phyloP scores from a whole-genome alignment of 2,113 vertebrate species.

The Chloroceryle aenea region DNA sequence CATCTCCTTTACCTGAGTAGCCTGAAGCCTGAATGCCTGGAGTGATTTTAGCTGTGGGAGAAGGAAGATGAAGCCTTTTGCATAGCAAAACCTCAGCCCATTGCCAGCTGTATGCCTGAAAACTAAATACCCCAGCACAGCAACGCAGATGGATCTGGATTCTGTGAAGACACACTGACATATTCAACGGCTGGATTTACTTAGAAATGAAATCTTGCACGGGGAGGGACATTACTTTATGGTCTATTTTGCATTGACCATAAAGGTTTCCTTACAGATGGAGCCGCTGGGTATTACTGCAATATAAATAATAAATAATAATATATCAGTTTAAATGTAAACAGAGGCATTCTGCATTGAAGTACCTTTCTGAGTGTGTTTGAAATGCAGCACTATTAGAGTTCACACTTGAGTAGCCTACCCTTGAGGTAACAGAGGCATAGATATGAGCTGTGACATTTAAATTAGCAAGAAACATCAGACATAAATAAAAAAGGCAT shows the following conservation, averaged over 20 bases:
- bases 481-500: constrained; percentile 51
- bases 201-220: neutral
- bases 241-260: neutral
- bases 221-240: neutral
- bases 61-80: neutral
- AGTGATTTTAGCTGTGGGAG: neutral
- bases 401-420: constrained; percentile 61
- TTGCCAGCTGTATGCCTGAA: neutral
- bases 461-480: constrained; percentile 60
- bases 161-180: neutral
- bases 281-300: neutral
- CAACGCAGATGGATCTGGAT: neutral
- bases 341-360: constrained; percentile 22
- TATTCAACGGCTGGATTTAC: neutral
- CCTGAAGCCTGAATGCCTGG: neutral
- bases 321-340: constrained; percentile 55
- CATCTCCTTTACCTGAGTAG: neutral
- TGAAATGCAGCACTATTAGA: constrained; percentile 35
- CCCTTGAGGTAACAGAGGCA: constrained; percentile 59
- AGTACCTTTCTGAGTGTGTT: constrained; percentile 6
- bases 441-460: constrained; percentile 54
- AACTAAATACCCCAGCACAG: neutral
- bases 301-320: constrained; percentile 63
- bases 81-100: neutral
- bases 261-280: constrained; percentile 40